These are phyloP conservation scores for Temnopleurus reevesii DNA, from an alignment of 53 echinoderm and acorn worm genomes.

Conservation along the genomic window DNA sequence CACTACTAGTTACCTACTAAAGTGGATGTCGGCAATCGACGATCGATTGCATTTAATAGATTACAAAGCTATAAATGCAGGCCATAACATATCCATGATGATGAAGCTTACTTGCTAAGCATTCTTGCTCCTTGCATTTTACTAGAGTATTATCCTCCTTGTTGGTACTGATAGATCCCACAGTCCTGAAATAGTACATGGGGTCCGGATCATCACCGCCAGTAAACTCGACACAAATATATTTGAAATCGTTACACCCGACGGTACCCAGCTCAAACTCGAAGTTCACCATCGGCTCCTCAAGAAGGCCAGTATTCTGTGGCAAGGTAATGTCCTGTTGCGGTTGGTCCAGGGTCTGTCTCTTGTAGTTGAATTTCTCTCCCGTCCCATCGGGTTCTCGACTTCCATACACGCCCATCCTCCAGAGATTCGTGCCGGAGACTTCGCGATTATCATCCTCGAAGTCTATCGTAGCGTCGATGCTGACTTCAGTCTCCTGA, in stretches of 20 bases:
- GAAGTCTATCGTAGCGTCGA: slow-evolving; percentile 35
- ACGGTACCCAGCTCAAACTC: slow-evolving; percentile 71
- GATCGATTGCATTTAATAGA: background rate
- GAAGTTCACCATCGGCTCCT: slow-evolving; percentile 27
- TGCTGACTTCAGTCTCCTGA: background rate
- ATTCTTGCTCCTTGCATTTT: slow-evolving; percentile 73
- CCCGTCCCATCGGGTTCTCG: slow-evolving; percentile 67
- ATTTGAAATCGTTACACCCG: slow-evolving; percentile 75
- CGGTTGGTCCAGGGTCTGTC: slow-evolving; percentile 55
- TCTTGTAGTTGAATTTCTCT: slow-evolving; percentile 61
- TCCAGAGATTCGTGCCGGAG: slow-evolving; percentile 43
- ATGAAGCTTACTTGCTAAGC: slow-evolving; percentile 69
- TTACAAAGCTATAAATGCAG: background rate
- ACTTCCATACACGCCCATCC: slow-evolving; percentile 64
- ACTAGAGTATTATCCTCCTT: slow-evolving; percentile 54
- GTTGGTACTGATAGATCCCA: slow-evolving; percentile 31
- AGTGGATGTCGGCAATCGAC: too few relatives aligned
- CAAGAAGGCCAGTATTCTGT: slow-evolving; percentile 49
- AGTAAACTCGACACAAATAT: slow-evolving; percentile 79
- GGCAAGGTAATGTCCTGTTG: slow-evolving; percentile 54
- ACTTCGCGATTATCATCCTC: slow-evolving; percentile 48
- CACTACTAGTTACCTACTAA: too few relatives aligned
- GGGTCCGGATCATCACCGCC: slow-evolving; percentile 71
- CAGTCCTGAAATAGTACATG: slow-evolving; percentile 60
- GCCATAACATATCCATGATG: background rate